Evolutionary conservation across 2,888 invertebrate genomes (phyloP).

Genomic region (Cheilosia grossa): DNA sequence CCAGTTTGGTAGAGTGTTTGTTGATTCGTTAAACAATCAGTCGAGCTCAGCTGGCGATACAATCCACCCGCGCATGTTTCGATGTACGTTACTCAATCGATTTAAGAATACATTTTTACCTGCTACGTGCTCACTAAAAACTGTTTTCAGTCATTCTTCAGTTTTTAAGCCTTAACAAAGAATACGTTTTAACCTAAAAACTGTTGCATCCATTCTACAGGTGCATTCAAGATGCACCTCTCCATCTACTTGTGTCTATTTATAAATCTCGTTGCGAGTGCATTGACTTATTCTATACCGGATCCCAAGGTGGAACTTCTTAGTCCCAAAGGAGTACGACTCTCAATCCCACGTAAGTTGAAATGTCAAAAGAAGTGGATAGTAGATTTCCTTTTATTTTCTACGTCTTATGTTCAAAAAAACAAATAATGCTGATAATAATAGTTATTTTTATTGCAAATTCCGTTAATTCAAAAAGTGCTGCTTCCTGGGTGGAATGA

Average conservation of each 20-base stretch:
- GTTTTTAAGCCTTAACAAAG: background rate
- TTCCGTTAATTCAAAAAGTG: background rate
- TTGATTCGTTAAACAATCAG: constrained; percentile 21
- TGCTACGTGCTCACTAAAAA: too few species aligned
- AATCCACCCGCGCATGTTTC: background rate
- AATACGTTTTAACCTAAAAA: background rate
- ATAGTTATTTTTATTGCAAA: background rate
- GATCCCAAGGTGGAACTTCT: constrained; percentile 48
- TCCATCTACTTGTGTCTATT: constrained; percentile 43
- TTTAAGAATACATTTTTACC: too few species aligned
- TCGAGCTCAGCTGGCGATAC: constrained; percentile 28
- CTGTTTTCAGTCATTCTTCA: too few species aligned
- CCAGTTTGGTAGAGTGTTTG: too few species aligned
- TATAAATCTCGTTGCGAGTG: constrained; percentile 9
- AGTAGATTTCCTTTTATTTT: background rate
- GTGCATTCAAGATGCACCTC: constrained; percentile 29
- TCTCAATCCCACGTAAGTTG: constrained; percentile 60
- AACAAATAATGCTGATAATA: background rate
- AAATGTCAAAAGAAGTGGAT: too few species aligned
- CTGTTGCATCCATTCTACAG: background rate
- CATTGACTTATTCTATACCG: constrained; percentile 49
- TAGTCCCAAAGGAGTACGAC: constrained; percentile 42
- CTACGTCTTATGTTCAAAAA: background rate
- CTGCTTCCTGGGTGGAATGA: constrained; percentile 4
- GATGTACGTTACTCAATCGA: background rate